phyloP scores from a whole-genome alignment of 1,140 invertebrate species.

The Drosophila arizonae region DNA sequence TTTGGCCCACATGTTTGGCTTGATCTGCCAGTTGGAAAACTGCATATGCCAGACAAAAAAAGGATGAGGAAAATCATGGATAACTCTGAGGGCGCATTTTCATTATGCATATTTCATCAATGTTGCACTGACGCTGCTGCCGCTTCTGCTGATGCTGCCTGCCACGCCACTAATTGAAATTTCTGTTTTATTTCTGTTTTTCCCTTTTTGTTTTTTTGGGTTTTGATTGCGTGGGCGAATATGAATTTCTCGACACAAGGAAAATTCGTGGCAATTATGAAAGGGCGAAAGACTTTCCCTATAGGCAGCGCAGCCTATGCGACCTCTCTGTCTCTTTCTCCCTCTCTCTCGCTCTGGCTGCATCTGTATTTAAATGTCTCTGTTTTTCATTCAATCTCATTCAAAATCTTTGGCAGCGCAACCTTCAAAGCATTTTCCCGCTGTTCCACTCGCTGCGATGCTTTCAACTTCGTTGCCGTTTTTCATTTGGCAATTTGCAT shows the following conservation, averaged over 20 bases:
- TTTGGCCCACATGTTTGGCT: neutral
- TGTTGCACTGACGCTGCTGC: constrained; percentile 2
- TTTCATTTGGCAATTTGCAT: constrained; percentile 74
- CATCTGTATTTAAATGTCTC: constrained; percentile 1
- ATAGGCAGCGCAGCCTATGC: neutral
- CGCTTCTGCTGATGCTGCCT: neutral
- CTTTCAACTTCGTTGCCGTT: constrained; percentile 48
- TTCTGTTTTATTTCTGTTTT: neutral
- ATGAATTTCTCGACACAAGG: constrained; percentile 33
- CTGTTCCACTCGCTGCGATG: constrained; percentile 1
- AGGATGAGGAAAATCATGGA: constrained; percentile 20
- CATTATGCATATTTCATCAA: constrained; percentile 34
- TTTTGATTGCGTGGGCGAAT: constrained; percentile 31
- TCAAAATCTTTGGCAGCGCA: constrained; percentile 1
- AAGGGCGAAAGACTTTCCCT: neutral
- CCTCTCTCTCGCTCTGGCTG: neutral
- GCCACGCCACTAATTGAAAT: constrained; percentile 56
- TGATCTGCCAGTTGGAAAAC: constrained; percentile 39
- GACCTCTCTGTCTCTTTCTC: neutral
- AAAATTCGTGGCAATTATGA: constrained; percentile 22
- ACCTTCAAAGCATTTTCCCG: neutral
- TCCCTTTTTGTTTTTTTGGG: neutral
- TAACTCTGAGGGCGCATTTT: constrained; percentile 45
- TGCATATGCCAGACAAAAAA: constrained; percentile 56
- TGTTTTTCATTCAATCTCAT: neutral